Percentiles rank a stretch among this genome's conserved stretches.
These are phyloP conservation scores for Odontomachus brunneus DNA, from an alignment of 1,140 invertebrate species.

Conservation along the genomic window DNA sequence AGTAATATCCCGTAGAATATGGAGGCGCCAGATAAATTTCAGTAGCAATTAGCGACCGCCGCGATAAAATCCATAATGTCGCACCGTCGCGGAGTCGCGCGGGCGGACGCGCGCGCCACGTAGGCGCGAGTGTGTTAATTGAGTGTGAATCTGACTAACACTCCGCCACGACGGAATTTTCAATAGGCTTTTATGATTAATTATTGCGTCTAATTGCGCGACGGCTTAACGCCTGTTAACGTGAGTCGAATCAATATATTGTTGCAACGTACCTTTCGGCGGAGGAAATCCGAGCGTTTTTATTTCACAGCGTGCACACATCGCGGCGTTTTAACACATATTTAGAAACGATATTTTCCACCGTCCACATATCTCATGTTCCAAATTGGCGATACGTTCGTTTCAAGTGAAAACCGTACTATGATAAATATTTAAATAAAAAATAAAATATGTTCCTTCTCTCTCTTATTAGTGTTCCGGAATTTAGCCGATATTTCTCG, in stretches of 20 bases:
- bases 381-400: not conserved
- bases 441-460: not conserved
- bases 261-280: not conserved
- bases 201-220: slow-evolving; percentile 10
- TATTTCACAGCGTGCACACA: too few species aligned
- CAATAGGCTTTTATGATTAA: slow-evolving; percentile 31
- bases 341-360: not conserved
- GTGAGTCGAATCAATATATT: slow-evolving; percentile 17
- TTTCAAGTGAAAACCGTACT: not conserved
- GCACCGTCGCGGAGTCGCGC: slow-evolving; percentile 57
- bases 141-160: slow-evolving; percentile 45
- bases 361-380: not conserved
- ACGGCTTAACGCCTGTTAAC: not conserved
- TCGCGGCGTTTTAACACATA: not conserved
- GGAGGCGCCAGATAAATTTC: slow-evolving; percentile 79
- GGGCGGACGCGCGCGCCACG: slow-evolving; percentile 25
- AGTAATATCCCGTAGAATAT: slow-evolving; percentile 76
- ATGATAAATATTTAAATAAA: not conserved
- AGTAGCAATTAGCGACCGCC: slow-evolving; percentile 77
- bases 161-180: slow-evolving; percentile 27
- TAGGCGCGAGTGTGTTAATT: slow-evolving; percentile 46
- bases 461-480: not conserved
- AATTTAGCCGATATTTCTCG: not conserved
- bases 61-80: slow-evolving; percentile 79
- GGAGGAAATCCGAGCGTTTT: too few species aligned